Conservation (phyloP, 2,888 invertebrate genomes). For the Napeogenes inachia region DNA sequence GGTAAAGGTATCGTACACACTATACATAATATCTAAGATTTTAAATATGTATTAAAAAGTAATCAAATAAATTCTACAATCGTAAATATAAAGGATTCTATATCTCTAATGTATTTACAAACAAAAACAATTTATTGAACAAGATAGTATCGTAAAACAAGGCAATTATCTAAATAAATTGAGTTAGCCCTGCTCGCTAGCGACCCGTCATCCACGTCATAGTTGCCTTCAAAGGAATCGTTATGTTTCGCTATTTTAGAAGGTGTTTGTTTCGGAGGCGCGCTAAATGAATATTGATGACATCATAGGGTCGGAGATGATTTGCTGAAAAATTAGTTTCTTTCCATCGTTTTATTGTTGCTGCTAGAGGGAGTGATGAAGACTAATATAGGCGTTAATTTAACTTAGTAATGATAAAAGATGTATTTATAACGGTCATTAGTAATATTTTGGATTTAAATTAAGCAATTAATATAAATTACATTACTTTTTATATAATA, state of each 20-base stretch:
- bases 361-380: slow-evolving; percentile 65
- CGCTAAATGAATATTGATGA: slow-evolving; percentile 77
- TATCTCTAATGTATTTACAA: too few species aligned
- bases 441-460: slow-evolving; percentile 25
- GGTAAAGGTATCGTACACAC: neutral
- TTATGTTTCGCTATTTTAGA: slow-evolving; percentile 52
- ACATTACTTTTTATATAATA: neutral
- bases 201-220: slow-evolving; percentile 44
- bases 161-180: slow-evolving; percentile 73
- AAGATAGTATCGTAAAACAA: slow-evolving; percentile 58
- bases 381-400: slow-evolving; percentile 74
- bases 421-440: slow-evolving; percentile 49
- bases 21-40: neutral
- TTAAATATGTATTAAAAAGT: too few species aligned
- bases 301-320: slow-evolving; percentile 74
- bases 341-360: slow-evolving; percentile 75
- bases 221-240: slow-evolving; percentile 66
- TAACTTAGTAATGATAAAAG: slow-evolving; percentile 62
- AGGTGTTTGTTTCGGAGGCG: slow-evolving; percentile 75
- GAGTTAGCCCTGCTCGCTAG: slow-evolving; percentile 38
- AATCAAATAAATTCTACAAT: too few species aligned
- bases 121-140: slow-evolving; percentile 42
- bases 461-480: slow-evolving; percentile 12
- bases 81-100: too few species aligned
- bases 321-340: slow-evolving; percentile 76